phyloP scores from a whole-genome alignment of 2,113 vertebrate species.

The Malurus melanocephalus region DNA sequence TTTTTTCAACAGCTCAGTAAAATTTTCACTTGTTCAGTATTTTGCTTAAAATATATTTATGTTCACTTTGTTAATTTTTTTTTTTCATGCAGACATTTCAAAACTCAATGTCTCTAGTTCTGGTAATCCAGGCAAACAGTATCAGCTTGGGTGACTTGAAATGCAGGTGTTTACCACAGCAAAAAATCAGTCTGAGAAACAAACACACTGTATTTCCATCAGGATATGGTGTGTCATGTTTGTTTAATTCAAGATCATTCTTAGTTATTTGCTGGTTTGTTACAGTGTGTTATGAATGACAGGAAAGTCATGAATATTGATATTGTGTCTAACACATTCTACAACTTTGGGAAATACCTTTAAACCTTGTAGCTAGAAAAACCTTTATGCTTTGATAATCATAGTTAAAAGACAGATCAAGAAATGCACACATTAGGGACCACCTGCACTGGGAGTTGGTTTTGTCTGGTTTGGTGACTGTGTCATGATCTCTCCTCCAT shows the following conservation, averaged over 20 bases:
- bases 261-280: background rate
- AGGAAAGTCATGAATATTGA: background rate
- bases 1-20: background rate
- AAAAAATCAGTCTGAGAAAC: background rate
- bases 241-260: background rate
- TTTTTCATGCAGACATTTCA: background rate
- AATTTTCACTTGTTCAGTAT: background rate
- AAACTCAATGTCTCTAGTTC: background rate
- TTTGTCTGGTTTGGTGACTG: background rate
- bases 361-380: background rate
- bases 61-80: background rate
- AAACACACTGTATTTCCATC: background rate
- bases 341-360: background rate
- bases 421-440: background rate
- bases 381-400: background rate
- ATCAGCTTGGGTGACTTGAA: background rate
- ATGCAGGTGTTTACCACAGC: background rate
- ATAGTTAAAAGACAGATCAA: background rate
- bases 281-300: background rate
- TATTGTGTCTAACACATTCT: background rate
- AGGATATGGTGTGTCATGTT: background rate
- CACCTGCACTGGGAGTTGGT: background rate
- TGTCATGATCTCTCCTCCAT: background rate
- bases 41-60: background rate
- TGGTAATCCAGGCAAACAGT: background rate